Base-by-base conservation (phyloP, 1,140 invertebrate genomes). In the Arctopsyche grandis region DNA sequence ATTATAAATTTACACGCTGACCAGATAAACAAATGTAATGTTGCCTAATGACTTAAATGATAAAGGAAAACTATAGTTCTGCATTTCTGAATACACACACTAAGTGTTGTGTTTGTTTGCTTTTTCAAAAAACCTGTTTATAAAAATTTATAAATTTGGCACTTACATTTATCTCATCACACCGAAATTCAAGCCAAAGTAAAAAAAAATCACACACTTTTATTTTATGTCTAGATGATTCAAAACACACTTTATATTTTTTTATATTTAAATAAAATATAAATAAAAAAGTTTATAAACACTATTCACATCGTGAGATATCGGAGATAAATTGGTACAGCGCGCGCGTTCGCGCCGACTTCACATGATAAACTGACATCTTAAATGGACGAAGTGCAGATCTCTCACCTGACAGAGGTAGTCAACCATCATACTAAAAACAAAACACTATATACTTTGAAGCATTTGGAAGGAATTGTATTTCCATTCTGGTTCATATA, bases 301-400 rank as follows among this genome's bases (percentile, higher is more conserved):
- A 71, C 29, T 46, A 9, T 71, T 71, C 16, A 48, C 71, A 74
- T 74, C 48, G 46, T 46, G 71, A 14, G 10, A 5, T 12, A 9
- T 14, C 24, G 19, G 38, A 38, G 24, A 24, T 1, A 29, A 0
- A 22, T 22, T 24, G 71, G 12, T 56, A n/a, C 24, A 38, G 66
- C 73, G 69, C 66, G 74, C 24, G 14, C 74, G 19, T 43, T 16
- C 78, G n/a, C 44, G 43, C 16, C 12, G 58, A 69, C 77, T 76
- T 48, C 58, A 69, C 78, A 46, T 76, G 75, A 63, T 66, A 77
- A 19, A 81, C 80, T 81, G 80, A 79, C 74, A 78, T 66, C 44
- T 79, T 75, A 46, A 63, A 19, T 48, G 73, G 60, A 76, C 71
- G 52, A 56, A 46, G 21, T 48, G 56, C 29, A 21, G 52, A 76